A percentile compares a stretch with the other conserved stretches of the same genome.
phyloP scores from a whole-genome alignment of 53 echinoderm and acorn worm species.

The Echinometra lucunter region DNA sequence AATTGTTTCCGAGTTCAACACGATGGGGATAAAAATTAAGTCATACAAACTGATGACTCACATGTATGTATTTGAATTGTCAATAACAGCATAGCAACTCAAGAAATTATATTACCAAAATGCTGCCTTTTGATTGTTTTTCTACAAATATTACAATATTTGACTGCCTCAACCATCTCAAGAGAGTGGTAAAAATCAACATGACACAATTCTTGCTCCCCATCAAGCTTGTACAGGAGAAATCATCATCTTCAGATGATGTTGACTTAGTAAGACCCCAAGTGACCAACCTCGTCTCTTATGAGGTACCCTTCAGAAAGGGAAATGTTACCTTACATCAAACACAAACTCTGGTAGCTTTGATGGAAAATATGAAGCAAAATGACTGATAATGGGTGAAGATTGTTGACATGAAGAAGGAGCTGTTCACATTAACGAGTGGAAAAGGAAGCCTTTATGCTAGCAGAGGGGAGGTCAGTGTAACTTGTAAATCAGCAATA shows the following conservation, averaged over 20 bases:
- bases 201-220: slow-evolving; percentile 6
- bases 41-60: background rate
- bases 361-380: background rate
- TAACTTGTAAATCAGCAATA: too few species aligned
- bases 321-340: slow-evolving; percentile 21
- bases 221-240: background rate
- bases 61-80: background rate
- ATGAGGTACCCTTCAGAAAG: background rate
- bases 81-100: background rate
- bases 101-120: background rate
- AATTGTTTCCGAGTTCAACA: background rate
- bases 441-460: too few species aligned
- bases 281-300: background rate
- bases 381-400: background rate
- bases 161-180: background rate
- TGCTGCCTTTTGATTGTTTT: slow-evolving; percentile 1
- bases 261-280: background rate
- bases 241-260: background rate
- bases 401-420: background rate
- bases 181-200: slow-evolving; percentile 32
- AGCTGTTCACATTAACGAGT: background rate
- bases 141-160: slow-evolving; percentile 29
- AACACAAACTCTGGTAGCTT: background rate
- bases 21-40: too few species aligned
- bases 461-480: too few species aligned